These are phyloP conservation scores for Venturia canescens DNA, from an alignment of 1,140 invertebrate species.

Conservation along the genomic window DNA sequence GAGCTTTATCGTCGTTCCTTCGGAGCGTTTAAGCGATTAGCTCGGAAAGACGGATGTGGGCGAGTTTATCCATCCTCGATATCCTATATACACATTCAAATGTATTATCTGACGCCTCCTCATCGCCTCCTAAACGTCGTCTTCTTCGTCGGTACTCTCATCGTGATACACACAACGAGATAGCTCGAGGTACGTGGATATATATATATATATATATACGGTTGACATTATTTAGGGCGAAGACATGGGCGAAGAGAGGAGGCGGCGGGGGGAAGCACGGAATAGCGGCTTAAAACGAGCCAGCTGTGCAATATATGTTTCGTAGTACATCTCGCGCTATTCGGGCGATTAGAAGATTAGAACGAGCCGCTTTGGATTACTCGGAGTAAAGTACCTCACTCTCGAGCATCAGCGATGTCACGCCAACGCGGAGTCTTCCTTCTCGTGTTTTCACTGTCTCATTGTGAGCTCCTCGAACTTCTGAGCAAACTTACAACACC, in stretches of 20 bases:
- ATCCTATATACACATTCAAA: constrained; percentile 9
- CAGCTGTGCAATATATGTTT: constrained; percentile 24
- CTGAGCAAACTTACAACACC: constrained; percentile 13
- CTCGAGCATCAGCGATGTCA: not conserved
- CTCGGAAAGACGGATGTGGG: constrained; percentile 18
- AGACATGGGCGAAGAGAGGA: constrained; percentile 1
- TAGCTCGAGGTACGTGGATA: not conserved
- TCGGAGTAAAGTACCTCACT: not conserved
- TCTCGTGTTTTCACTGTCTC: not conserved
- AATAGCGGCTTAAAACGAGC: not conserved
- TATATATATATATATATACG: not conserved
- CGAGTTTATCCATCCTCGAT: constrained; percentile 30
- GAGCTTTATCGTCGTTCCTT: constrained; percentile 5
- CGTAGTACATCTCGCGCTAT: constrained; percentile 14
- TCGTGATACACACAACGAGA: not conserved
- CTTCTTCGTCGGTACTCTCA: not conserved
- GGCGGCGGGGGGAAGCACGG: not conserved
- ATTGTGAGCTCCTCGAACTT: not conserved
- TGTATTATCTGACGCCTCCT: constrained; percentile 29
- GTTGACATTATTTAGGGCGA: constrained; percentile 23
- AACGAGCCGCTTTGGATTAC: constrained; percentile 25
- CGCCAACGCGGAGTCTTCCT: not conserved
- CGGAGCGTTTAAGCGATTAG: constrained; percentile 27
- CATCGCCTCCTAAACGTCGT: not conserved
- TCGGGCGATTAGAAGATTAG: constrained; percentile 30